Evolutionary conservation across 1,140 invertebrate species (phyloP), one percentile per base, ranked within the genome.

Genomic region (Drosophila rhopaloa): DNA sequence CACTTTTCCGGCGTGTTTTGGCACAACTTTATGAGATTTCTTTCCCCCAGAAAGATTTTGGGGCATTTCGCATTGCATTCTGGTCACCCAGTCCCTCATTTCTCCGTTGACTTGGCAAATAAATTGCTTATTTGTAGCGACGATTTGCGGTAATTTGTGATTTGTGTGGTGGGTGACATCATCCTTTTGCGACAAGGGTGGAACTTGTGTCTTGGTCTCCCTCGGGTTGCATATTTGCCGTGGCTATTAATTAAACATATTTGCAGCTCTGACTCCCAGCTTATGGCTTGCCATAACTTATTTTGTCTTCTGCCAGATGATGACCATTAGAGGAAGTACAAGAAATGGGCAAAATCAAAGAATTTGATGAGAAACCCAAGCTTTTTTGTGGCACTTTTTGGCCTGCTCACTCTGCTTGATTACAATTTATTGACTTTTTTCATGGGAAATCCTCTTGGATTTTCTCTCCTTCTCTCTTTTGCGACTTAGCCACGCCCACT

Each of bases 61-160:
- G 40, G 68, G 44, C 58, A 73, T 47, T 56, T 68, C 63, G 61
- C 62, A 71, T 29, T 71, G 66, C 67, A 68, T 50, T 71, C 19
- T 29, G 65, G 9, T 14, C 16, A 5, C 14, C 41, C 29, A 13
- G 14, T 9, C 8, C 29, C 51, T 13, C 32, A 27, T 10, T 13
- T 60, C 59, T 2, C 65, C 8, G 46, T 65, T 16, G 65, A 51
- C 46, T 66, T 68, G 37, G 76, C 76, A 90, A 90, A 90, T 90
- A 91, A 91, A 90, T 91, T 81, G 82, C 88, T 90, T 90, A 90
- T 90, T 88, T 90, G 88, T 88, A 86, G 79, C 82, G 82, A 90
- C 88, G 75, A 90, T 90, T 90, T 90, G 88, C 77, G 79, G 86
- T 83, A 90, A 91, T 88, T 90, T 78, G 79, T 83, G 84, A 90